Evolutionary conservation across 1,140 invertebrate species (phyloP).

Genomic region (Drosophila melanogaster): DNA sequence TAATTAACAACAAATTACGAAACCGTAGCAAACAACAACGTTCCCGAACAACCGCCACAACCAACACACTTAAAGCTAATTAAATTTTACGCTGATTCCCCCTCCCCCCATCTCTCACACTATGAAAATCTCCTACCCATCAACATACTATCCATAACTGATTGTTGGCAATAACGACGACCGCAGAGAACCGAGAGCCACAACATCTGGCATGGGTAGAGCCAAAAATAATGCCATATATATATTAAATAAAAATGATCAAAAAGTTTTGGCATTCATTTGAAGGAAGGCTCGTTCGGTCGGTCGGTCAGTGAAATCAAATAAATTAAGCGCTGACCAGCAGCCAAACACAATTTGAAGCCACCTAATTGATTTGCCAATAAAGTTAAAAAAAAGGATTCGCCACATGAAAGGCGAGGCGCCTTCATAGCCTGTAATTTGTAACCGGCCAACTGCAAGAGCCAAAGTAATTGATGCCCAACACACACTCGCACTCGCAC

Average conservation of each 20-base stretch:
- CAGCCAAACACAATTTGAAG: slow-evolving; percentile 53
- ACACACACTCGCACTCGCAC: neutral
- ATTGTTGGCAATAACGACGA: slow-evolving; percentile 41
- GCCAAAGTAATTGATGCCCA: slow-evolving; percentile 69
- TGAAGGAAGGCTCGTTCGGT: neutral
- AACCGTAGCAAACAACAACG: slow-evolving; percentile 42
- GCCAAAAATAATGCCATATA: slow-evolving; percentile 18
- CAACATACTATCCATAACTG: slow-evolving; percentile 22
- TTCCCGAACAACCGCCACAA: slow-evolving; percentile 35
- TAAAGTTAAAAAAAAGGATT: slow-evolving; percentile 50
- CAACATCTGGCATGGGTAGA: slow-evolving; percentile 26
- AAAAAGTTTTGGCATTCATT: slow-evolving; percentile 15
- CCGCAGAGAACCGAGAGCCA: slow-evolving; percentile 27
- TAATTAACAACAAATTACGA: slow-evolving; percentile 78
- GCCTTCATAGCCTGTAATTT: slow-evolving; percentile 62
- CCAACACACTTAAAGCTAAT: slow-evolving; percentile 77
- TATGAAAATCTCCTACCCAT: too few relatives aligned
- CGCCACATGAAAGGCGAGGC: slow-evolving; percentile 29
- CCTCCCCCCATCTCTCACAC: neutral
- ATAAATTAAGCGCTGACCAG: slow-evolving; percentile 45
- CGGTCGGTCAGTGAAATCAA: slow-evolving; percentile 48
- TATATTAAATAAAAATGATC: slow-evolving; percentile 14
- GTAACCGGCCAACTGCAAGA: slow-evolving; percentile 68
- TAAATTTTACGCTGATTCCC: slow-evolving; percentile 57
- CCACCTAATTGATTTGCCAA: slow-evolving; percentile 75